Percentiles rank a stretch among this genome's conserved stretches.
Conservation (phyloP, 2,888 invertebrate genomes). For the Pachydiplax longipennis region DNA sequence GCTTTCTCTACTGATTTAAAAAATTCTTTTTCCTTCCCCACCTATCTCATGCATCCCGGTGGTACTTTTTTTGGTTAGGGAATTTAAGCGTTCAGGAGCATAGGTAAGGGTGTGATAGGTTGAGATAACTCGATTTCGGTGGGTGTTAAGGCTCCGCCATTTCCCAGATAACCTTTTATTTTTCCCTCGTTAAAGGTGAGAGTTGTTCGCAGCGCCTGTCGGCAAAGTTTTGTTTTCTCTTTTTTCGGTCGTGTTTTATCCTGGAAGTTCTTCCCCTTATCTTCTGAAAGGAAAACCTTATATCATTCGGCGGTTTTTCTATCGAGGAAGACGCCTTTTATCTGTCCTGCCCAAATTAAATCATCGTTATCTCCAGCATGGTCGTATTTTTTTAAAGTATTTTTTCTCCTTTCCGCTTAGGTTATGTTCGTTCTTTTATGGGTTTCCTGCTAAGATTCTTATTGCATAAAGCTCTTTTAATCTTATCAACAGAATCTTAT, state of each 20-base stretch:
- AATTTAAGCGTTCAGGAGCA: neutral
- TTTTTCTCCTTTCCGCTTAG: neutral
- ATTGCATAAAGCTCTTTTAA: too few relatives aligned
- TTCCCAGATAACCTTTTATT: neutral
- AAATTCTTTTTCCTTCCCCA: neutral
- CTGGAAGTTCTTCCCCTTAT: neutral
- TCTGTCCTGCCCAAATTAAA: neutral
- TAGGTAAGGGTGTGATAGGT: neutral
- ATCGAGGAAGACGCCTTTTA: neutral
- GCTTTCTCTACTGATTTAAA: neutral
- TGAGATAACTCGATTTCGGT: conserved; percentile 6
- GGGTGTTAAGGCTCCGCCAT: neutral
- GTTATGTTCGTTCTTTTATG: neutral
- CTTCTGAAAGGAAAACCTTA: neutral
- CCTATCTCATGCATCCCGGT: neutral
- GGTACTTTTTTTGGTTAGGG: neutral
- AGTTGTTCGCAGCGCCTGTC: neutral
- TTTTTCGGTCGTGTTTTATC: neutral
- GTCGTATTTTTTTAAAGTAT: neutral
- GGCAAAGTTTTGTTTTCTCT: neutral
- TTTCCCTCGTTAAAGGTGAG: neutral
- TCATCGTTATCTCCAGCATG: neutral
- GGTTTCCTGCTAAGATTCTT: neutral
- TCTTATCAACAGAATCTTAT: too few relatives aligned
- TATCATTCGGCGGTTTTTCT: neutral